These are phyloP conservation scores for Anoura caudifer DNA, from an alignment of 2,113 vertebrate genomes.

Conservation along the genomic window DNA sequence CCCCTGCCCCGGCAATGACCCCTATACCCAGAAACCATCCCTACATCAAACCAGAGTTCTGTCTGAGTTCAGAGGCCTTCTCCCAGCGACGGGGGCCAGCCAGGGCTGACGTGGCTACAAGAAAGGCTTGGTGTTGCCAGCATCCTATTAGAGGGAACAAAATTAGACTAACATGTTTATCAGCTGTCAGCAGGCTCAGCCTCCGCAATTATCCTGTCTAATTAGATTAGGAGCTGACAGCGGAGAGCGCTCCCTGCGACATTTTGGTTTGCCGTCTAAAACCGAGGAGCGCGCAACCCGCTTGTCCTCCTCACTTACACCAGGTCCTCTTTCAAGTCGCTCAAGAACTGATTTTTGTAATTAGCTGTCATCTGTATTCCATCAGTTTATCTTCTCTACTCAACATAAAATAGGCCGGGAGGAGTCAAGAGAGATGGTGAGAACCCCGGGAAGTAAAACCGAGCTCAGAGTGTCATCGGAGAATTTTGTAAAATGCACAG, in stretches of 20 bases:
- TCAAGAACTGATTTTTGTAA: constrained; percentile 44
- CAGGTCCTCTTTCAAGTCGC: constrained; percentile 43
- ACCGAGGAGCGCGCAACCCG: constrained; percentile 35
- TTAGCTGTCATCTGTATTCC: constrained; percentile 56
- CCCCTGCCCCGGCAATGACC: not conserved
- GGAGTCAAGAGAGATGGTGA: not conserved
- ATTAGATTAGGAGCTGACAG: constrained; percentile 81
- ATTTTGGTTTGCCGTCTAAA: constrained; percentile 71
- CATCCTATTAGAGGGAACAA: not conserved
- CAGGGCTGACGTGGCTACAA: not conserved
- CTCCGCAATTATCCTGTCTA: constrained; percentile 80
- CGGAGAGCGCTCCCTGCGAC: constrained; percentile 73
- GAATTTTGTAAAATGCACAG: not conserved
- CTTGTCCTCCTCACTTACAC: constrained; percentile 57
- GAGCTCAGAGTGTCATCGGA: not conserved
- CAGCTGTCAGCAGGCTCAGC: constrained; percentile 61
- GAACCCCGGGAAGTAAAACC: not conserved
- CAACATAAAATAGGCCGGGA: not conserved
- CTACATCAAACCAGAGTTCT: not conserved
- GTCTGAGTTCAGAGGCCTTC: not conserved
- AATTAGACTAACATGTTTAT: constrained; percentile 71
- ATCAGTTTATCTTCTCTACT: not conserved
- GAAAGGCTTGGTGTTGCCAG: not conserved
- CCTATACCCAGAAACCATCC: not conserved
- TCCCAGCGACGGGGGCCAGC: not conserved